phyloP scores from a whole-genome alignment of 2,797 vertebrate species.

The Heterohyrax brucei region DNA sequence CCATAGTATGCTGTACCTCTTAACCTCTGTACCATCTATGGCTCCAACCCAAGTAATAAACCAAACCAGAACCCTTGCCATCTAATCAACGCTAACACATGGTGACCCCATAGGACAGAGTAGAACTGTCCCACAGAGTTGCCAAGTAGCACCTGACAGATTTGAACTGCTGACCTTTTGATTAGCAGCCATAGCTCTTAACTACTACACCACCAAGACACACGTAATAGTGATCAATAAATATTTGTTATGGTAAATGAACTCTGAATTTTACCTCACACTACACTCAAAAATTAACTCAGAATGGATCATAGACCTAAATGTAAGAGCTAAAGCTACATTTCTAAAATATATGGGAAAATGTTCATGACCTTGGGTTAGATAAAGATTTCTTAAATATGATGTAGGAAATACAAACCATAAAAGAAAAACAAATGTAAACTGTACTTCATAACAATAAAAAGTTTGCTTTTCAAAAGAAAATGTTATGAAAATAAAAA shows the following conservation, averaged over 20 bases:
- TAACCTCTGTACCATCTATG: too few species aligned
- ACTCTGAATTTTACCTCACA: not conserved
- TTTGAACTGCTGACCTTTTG: too few species aligned
- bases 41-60: too few species aligned
- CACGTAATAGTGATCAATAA: not conserved
- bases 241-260: not conserved
- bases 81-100: too few species aligned
- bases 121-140: too few species aligned
- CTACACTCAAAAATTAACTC: not conserved
- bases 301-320: not conserved
- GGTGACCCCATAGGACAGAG: too few species aligned
- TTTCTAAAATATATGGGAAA: not conserved
- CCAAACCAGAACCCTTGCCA: too few species aligned
- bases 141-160: too few species aligned
- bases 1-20: too few species aligned
- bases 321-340: not conserved
- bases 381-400: slow-evolving; percentile 11
- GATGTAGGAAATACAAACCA: not conserved
- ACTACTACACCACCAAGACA: too few species aligned
- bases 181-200: too few species aligned
- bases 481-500: not conserved
- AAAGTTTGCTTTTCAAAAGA: not conserved
- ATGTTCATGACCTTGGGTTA: not conserved
- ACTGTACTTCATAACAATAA: not conserved
- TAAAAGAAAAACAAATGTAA: not conserved